These are phyloP conservation scores for Dinocampus coccinellae DNA, from an alignment of 2,888 invertebrate species.

Conservation along the genomic window DNA sequence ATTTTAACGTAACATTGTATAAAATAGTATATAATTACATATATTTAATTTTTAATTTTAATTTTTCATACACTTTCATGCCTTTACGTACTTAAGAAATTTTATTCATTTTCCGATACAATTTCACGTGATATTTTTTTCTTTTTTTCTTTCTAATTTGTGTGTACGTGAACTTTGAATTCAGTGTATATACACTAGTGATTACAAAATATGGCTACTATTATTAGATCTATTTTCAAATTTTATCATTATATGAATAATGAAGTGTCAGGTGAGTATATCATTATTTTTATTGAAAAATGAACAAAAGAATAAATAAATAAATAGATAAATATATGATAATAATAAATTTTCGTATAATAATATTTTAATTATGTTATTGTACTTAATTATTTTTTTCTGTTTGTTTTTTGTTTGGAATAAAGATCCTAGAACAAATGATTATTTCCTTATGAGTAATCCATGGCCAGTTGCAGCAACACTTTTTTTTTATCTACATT, in stretches of 20 bases:
- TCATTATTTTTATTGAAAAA: not conserved
- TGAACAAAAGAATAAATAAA: too few species aligned
- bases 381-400: not conserved
- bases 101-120: not conserved
- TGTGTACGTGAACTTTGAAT: conserved; percentile 4
- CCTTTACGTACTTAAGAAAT: not conserved
- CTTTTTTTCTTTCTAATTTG: too few species aligned
- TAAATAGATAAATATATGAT: too few species aligned
- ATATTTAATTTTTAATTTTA: too few species aligned
- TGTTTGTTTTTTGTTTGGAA: conserved; percentile 2
- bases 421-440: conserved; percentile 76
- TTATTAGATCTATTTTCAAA: conserved; percentile 51
- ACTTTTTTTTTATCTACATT: conserved; percentile 77
- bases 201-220: conserved; percentile 54
- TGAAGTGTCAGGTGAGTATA: conserved; percentile 58
- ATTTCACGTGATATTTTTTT: not conserved
- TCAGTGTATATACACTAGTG: conserved; percentile 15
- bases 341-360: not conserved
- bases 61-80: conserved; percentile 1
- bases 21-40: too few species aligned
- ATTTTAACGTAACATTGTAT: too few species aligned
- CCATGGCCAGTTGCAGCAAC: conserved; percentile 74
- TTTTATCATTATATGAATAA: conserved; percentile 57
- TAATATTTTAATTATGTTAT: not conserved
- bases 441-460: conserved; percentile 77